phyloP scores from a whole-genome alignment of 2,888 invertebrate genomes.

The Eudasyphora cyanicolor region DNA sequence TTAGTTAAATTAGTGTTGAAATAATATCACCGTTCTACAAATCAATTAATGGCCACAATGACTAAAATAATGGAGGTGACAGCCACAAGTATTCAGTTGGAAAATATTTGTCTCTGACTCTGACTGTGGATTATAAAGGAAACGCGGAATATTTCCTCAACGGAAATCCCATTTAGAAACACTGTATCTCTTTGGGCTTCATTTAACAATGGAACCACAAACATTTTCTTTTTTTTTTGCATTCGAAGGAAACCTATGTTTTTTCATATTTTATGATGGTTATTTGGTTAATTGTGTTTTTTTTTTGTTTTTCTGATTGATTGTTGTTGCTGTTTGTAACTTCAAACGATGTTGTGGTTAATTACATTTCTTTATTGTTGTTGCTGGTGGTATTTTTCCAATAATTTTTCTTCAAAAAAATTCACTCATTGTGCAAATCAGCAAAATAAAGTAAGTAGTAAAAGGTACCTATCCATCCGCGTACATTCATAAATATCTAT shows the following conservation, averaged over 20 bases:
- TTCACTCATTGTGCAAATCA: slow-evolving; percentile 29
- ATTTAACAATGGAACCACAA: neutral
- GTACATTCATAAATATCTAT: neutral
- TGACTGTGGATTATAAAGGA: too few relatives aligned
- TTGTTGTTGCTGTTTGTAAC: slow-evolving; percentile 56
- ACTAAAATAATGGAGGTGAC: too few relatives aligned
- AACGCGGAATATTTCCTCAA: too few relatives aligned
- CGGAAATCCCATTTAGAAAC: too few relatives aligned
- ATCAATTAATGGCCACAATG: too few relatives aligned
- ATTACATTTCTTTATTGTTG: slow-evolving; percentile 50
- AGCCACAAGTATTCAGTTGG: too few relatives aligned
- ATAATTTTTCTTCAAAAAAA: slow-evolving; percentile 53
- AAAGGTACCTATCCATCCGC: slow-evolving; percentile 12
- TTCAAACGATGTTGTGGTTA: slow-evolving; percentile 55
- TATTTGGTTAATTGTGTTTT: slow-evolving; percentile 26
- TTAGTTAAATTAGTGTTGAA: too few relatives aligned
- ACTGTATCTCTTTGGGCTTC: too few relatives aligned
- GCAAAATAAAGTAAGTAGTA: too few relatives aligned
- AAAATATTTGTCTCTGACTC: too few relatives aligned
- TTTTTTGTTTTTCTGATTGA: slow-evolving; percentile 46
- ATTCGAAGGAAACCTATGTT: neutral
- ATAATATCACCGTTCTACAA: too few relatives aligned
- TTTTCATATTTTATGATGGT: neutral
- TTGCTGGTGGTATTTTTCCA: slow-evolving; percentile 15
- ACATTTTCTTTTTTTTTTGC: slow-evolving; percentile 4